Conservation (phyloP, 2,797 vertebrate species). For the Brotogeris chrysoptera region DNA sequence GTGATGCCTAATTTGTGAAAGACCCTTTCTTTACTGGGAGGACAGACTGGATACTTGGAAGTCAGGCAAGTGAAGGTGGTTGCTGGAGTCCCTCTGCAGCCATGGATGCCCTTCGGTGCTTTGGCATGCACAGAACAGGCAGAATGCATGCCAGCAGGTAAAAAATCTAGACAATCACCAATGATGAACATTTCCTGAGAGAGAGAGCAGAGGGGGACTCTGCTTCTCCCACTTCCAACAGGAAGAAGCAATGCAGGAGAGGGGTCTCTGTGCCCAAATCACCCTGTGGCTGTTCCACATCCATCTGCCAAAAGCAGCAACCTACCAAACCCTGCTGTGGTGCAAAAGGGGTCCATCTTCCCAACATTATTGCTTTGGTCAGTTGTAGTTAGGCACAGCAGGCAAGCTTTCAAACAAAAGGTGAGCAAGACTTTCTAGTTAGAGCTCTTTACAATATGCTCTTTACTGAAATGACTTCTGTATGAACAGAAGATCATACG, state of each 20-base stretch:
- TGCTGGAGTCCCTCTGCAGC: neutral
- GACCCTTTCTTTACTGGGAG: neutral
- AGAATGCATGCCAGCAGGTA: neutral
- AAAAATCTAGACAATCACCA: neutral
- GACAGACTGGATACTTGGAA: neutral
- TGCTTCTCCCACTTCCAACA: neutral
- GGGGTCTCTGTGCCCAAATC: neutral
- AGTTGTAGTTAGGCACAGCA: neutral
- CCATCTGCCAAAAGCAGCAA: neutral
- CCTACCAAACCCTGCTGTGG: neutral
- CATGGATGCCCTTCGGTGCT: neutral
- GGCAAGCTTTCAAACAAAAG: neutral
- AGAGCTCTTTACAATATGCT: neutral
- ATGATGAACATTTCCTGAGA: neutral
- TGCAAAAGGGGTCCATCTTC: neutral
- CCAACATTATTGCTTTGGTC: neutral
- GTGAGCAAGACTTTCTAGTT: neutral
- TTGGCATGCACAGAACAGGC: neutral
- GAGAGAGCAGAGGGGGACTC: neutral
- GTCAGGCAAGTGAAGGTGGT: neutral
- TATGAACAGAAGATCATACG: accelerated
- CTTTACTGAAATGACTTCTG: neutral
- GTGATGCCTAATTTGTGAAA: neutral
- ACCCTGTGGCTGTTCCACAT: neutral
- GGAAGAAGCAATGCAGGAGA: neutral